Conservation (phyloP, 1,140 invertebrate species). For the Aricia agestis region DNA sequence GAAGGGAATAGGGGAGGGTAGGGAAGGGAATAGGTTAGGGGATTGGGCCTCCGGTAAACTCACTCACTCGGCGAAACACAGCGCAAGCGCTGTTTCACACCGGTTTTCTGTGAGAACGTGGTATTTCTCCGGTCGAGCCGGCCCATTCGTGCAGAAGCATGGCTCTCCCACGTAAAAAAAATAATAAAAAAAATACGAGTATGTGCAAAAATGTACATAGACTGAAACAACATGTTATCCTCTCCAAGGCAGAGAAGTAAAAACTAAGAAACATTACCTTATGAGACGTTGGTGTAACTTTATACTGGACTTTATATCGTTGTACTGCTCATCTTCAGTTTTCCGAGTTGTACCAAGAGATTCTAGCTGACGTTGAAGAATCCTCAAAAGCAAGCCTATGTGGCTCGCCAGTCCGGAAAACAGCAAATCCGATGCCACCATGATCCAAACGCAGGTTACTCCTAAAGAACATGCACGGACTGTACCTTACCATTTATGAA, state of each 20-base stretch:
- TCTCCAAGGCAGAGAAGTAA: background rate
- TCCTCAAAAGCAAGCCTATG: slow-evolving; percentile 51
- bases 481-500: too few species aligned
- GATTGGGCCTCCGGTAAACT: too few species aligned
- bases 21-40: too few species aligned
- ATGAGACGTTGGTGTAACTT: slow-evolving; percentile 65
- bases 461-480: slow-evolving; percentile 35
- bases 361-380: slow-evolving; percentile 52
- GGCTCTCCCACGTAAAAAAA: too few species aligned
- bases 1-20: too few species aligned
- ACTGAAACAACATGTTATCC: background rate
- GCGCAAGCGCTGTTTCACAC: too few species aligned
- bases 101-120: too few species aligned
- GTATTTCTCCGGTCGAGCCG: too few species aligned
- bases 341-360: slow-evolving; percentile 35
- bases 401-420: slow-evolving; percentile 66
- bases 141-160: too few species aligned
- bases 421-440: slow-evolving; percentile 59
- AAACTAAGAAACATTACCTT: slow-evolving; percentile 29
- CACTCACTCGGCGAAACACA: too few species aligned
- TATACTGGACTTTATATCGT: slow-evolving; percentile 51
- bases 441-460: slow-evolving; percentile 62
- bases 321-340: slow-evolving; percentile 47
- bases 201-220: too few species aligned
- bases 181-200: too few species aligned